phyloP scores from a whole-genome alignment of 2,888 invertebrate genomes.

The Morpho deidamia region DNA sequence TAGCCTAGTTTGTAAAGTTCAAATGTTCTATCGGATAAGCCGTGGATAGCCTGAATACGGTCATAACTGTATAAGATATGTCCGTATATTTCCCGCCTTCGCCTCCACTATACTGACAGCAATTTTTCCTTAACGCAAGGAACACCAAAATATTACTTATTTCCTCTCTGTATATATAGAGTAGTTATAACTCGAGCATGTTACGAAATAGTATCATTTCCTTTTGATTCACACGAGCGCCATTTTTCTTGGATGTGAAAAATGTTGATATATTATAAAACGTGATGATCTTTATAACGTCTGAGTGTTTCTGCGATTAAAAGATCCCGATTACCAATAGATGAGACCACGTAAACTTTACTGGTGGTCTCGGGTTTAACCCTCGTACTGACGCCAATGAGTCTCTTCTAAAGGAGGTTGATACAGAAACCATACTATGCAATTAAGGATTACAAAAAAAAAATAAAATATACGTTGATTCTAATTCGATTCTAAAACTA shows the following conservation, averaged over 20 bases:
- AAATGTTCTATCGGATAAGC: no score
- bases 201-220: constrained; percentile 24
- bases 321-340: no score
- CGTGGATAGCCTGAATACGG: not conserved
- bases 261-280: constrained; percentile 5
- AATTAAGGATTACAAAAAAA: no score
- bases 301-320: not conserved
- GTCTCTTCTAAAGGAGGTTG: no score
- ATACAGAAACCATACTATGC: no score
- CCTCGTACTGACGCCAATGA: no score
- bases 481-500: no score
- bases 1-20: no score
- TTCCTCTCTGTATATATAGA: constrained; percentile 17
- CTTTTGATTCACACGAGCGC: constrained; percentile 10
- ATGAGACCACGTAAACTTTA: no score
- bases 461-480: no score
- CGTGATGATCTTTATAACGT: not conserved
- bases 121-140: constrained; percentile 26
- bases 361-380: no score
- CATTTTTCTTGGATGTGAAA: constrained; percentile 17
- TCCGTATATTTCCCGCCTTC: constrained; percentile 2
- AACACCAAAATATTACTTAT: constrained; percentile 26
- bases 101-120: constrained; percentile 8
- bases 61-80: not conserved
- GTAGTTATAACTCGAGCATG: constrained; percentile 22